phyloP scores from a whole-genome alignment of 2,888 invertebrate species.

The Nephrotoma flavescens region DNA sequence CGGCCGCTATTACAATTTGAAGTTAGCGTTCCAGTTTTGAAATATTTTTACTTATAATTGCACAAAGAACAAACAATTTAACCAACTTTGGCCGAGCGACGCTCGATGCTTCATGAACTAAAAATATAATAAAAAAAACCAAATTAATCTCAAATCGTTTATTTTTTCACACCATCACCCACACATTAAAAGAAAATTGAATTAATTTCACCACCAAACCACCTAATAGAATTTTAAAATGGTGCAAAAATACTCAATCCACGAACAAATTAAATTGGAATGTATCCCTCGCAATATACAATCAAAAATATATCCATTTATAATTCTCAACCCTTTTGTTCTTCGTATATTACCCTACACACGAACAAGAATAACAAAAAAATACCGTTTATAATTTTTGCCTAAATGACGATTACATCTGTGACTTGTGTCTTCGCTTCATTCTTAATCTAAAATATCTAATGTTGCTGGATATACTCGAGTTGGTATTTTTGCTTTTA shows the following conservation, averaged over 20 bases:
- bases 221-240: neutral
- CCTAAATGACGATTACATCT: neutral
- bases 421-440: neutral
- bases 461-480: neutral
- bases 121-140: too few relatives aligned
- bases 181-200: neutral
- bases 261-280: neutral
- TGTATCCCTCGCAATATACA: neutral
- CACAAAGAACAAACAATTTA: too few relatives aligned
- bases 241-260: neutral
- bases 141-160: too few relatives aligned
- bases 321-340: neutral
- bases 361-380: neutral
- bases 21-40: too few relatives aligned
- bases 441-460: neutral
- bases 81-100: too few relatives aligned
- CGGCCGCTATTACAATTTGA: too few relatives aligned
- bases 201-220: neutral
- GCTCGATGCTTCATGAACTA: too few relatives aligned
- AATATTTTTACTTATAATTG: too few relatives aligned
- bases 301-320: neutral
- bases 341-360: neutral
- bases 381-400: neutral
- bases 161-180: too few relatives aligned
- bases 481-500: neutral